Evolutionary conservation across 2,888 invertebrate genomes (phyloP).

Genomic region (Tineola bisselliella): DNA sequence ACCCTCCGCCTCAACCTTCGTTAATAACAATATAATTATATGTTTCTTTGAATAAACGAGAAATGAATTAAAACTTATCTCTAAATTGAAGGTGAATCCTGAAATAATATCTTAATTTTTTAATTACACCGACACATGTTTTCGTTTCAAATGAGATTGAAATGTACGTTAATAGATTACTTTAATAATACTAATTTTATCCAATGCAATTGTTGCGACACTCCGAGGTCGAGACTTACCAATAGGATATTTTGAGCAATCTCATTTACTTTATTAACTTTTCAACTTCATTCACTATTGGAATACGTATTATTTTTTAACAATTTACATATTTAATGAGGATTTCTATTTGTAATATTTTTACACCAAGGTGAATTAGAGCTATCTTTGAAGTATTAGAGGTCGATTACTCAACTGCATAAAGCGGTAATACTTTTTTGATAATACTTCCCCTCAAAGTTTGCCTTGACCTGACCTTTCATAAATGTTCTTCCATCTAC

Average conservation of each 20-base stretch:
- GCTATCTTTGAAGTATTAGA: background rate
- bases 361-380: constrained; percentile 4
- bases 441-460: constrained; percentile 3
- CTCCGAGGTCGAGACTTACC: background rate
- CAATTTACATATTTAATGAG: background rate
- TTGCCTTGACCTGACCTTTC: constrained; percentile 10
- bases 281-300: background rate
- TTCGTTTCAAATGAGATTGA: background rate
- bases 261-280: background rate
- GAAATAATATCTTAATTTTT: background rate
- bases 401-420: constrained; percentile 2
- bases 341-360: constrained; percentile 1
- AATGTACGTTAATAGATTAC: background rate
- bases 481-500: background rate
- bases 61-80: background rate
- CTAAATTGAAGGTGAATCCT: background rate
- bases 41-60: background rate
- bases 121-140: background rate
- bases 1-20: too few relatives aligned
- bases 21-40: background rate
- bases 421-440: background rate
- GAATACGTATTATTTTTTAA: background rate
- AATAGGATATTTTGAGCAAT: background rate
- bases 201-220: background rate
- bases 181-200: background rate